Evolutionary conservation across 2,113 vertebrate genomes (phyloP).

Genomic region (Bostrychus sinensis): DNA sequence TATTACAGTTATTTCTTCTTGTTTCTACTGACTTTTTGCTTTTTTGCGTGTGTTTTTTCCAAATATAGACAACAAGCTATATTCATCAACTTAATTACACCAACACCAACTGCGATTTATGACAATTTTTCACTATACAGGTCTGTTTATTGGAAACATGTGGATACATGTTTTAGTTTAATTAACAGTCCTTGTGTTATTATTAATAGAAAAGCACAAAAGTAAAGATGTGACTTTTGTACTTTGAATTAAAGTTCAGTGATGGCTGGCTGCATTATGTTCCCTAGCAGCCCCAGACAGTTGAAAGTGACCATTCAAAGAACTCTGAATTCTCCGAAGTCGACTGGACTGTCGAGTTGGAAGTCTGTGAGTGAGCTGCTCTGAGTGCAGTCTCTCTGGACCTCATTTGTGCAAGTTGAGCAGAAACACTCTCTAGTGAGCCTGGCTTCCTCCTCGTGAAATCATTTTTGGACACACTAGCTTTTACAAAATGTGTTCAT

Average conservation of each 20-base stretch:
- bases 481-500: not conserved
- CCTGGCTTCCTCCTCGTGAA: not conserved
- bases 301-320: not conserved
- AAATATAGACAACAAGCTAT: not conserved
- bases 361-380: not conserved
- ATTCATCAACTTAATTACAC: constrained; percentile 1
- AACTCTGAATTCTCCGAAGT: not conserved
- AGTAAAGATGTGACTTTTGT: not conserved
- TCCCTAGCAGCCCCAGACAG: not conserved
- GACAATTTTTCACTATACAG: not conserved
- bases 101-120: too few species aligned
- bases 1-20: too few species aligned
- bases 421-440: constrained; percentile 1
- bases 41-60: not conserved
- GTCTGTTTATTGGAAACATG: not conserved
- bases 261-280: not conserved
- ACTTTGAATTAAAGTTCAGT: not conserved
- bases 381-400: not conserved
- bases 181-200: not conserved
- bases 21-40: not conserved
- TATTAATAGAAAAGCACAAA: not conserved
- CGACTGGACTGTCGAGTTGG: constrained; percentile 3
- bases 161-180: not conserved
- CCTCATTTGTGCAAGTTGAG: constrained; percentile 8
- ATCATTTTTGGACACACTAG: not conserved